Base-by-base conservation (phyloP, 2,113 vertebrate species). In the Macquaria australasica region DNA sequence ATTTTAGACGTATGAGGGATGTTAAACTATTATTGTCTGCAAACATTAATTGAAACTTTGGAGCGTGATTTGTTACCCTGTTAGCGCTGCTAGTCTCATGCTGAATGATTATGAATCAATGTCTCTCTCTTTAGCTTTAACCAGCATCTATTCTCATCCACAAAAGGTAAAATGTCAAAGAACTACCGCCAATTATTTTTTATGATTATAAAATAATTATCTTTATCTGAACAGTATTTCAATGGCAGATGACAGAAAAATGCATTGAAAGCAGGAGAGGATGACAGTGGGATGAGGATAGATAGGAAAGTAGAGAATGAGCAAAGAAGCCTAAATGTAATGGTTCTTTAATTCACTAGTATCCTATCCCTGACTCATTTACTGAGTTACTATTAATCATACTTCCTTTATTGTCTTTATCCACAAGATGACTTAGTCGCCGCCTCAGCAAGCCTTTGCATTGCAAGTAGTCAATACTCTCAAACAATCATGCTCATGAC, bases 401-500 rank as follows among this genome's bases (percentile, higher is more conserved):
- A 56, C 18, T 41, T 43, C 31, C 64, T 69, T 76, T 78, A 84
- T 81, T 82, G 72, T 77, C 80, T 64, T 67, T 51, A 66, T 81
- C 64, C 60, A 77, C 51, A 68, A 41, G 50, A 37, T 16, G 37
- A 75, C 81, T 63, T 77, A 68, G 81, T 74, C 53, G 2, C 76
- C 70, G 39, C 69, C 60, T 83, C 73, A 82, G 68, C 86, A 51
- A 76, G 67, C 71, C 73, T 75, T 81, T 79, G 75, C 83, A 48
- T 87, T 81, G 73, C 69, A 77, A 78, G 71, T 62, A 45, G 75
- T 92, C 88, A 89, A 90, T 89, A 85, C 62, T 81, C 76, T 88
- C 73, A 83, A 90, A 88, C 85, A 91, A 84, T 83, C 87, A 75
- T 6, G 45, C 58, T 77, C 87, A 79, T 87, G 85, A 92, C 87